A percentile compares a stretch with the other conserved stretches of the same genome.
These are phyloP conservation scores for Uloborus diversus DNA, from an alignment of 1,140 invertebrate species.

Conservation along the genomic window DNA sequence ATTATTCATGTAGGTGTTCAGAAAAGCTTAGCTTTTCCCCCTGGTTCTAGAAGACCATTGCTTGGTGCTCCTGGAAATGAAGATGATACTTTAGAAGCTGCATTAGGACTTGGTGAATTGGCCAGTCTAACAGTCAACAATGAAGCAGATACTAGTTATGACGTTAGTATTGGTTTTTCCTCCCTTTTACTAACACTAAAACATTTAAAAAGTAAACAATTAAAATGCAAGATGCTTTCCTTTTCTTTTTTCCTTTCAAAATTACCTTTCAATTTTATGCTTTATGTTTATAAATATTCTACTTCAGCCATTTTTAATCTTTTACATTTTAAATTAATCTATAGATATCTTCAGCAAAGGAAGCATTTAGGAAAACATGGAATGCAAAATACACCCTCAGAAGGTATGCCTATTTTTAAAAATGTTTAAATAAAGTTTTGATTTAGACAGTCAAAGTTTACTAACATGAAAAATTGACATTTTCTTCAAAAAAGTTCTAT, in stretches of 20 bases:
- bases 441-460: too few species aligned
- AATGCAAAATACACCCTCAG: slow-evolving; percentile 96
- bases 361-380: slow-evolving; percentile 96
- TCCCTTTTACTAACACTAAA: too few species aligned
- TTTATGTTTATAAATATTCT: not conserved
- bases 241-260: not conserved
- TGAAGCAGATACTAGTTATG: slow-evolving; percentile 88
- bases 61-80: slow-evolving; percentile 62
- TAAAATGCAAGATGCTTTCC: not conserved
- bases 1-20: slow-evolving; percentile 60
- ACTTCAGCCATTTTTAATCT: not conserved
- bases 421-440: too few species aligned
- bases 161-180: slow-evolving; percentile 72
- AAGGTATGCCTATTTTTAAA: slow-evolving; percentile 67
- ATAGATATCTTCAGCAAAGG: slow-evolving; percentile 83
- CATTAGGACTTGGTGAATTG: slow-evolving; percentile 90
- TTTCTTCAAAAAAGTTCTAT: too few species aligned
- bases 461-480: too few species aligned
- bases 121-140: slow-evolving; percentile 96
- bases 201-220: too few species aligned
- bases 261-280: not conserved
- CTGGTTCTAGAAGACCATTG: slow-evolving; percentile 32
- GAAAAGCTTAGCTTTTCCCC: slow-evolving; percentile 34
- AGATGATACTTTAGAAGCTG: slow-evolving; percentile 80
- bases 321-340: slow-evolving; percentile 56